A percentile compares a stretch with the other conserved stretches of the same genome.
Conservation (phyloP, 2,113 vertebrate genomes). For the human (Homo sapiens) region DNA sequence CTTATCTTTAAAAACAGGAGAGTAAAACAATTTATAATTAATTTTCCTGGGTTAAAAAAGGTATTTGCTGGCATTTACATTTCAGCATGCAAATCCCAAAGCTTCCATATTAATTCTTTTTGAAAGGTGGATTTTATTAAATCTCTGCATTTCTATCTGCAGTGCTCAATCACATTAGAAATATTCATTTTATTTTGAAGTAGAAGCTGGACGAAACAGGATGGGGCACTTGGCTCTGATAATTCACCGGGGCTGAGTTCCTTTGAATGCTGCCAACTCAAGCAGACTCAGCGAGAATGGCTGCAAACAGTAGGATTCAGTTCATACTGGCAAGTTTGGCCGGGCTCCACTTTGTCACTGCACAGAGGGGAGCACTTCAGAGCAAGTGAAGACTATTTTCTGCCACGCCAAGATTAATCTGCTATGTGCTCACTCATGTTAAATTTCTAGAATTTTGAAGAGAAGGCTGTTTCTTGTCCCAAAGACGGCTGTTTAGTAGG, state of each 20-base stretch:
- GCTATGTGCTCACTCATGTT: neutral
- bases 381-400: constrained; percentile 6
- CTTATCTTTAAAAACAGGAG: neutral
- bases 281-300: neutral
- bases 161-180: neutral
- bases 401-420: neutral
- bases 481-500: neutral
- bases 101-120: neutral
- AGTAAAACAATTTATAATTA: neutral
- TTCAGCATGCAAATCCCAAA: neutral
- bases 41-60: neutral
- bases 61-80: neutral
- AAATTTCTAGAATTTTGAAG: neutral
- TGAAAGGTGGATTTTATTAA: neutral
- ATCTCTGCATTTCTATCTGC: neutral
- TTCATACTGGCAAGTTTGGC: neutral
- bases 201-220: constrained; percentile 29
- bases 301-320: constrained; percentile 25
- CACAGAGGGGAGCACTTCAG: constrained; percentile 56
- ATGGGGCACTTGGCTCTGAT: neutral
- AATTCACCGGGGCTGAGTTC: neutral
- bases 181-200: constrained; percentile 56
- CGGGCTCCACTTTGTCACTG: constrained; percentile 25
- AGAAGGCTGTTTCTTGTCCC: neutral
- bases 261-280: constrained; percentile 55